A percentile compares a stretch with the other conserved stretches of the same genome.
phyloP scores from a whole-genome alignment of 2,888 invertebrate genomes.

The Xanthorhoe spadicearia region DNA sequence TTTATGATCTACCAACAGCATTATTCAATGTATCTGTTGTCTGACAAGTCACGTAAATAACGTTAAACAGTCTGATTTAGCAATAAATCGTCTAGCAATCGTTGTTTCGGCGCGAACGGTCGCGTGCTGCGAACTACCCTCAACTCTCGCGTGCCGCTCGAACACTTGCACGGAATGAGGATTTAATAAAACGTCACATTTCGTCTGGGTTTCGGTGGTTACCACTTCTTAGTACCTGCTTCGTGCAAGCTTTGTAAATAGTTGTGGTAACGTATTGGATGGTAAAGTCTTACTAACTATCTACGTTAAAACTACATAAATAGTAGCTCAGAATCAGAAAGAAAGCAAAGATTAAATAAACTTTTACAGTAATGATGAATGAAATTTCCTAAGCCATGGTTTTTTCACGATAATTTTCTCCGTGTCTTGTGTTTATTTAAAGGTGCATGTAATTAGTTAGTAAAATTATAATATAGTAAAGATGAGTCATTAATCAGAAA shows the following conservation, averaged over 20 bases:
- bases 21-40: slow-evolving; percentile 21
- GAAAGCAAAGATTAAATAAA: no score
- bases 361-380: no score
- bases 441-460: no score
- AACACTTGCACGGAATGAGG: slow-evolving; percentile 51
- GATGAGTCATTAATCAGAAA: not conserved
- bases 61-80: slow-evolving; percentile 38
- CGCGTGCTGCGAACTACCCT: slow-evolving; percentile 60
- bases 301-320: not conserved
- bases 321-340: no score
- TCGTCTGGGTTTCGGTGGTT: slow-evolving; percentile 42
- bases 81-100: slow-evolving; percentile 48
- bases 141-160: slow-evolving; percentile 46
- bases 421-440: no score
- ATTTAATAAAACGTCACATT: slow-evolving; percentile 72
- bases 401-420: no score
- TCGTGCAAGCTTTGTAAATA: slow-evolving; percentile 22
- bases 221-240: slow-evolving; percentile 29
- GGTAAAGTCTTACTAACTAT: not conserved
- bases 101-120: slow-evolving; percentile 47
- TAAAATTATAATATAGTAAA: no score
- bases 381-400: no score
- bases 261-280: not conserved
- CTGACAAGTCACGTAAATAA: slow-evolving; percentile 45
- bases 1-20: not conserved